Evolutionary conservation across 2,797 vertebrate genomes (phyloP).

Genomic region (Triplophysa bombifrons): DNA sequence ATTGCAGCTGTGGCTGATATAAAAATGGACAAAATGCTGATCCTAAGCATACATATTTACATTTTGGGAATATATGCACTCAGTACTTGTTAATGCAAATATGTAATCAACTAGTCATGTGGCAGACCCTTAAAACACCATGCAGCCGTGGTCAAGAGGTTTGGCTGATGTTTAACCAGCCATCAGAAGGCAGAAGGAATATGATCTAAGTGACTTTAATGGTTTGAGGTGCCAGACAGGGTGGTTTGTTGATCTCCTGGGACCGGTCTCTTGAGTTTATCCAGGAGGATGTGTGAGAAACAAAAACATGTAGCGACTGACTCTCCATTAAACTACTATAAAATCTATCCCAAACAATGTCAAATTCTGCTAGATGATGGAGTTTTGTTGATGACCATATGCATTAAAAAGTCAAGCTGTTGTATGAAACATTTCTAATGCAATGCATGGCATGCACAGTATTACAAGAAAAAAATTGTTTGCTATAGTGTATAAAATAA

Average conservation of each 20-base stretch:
- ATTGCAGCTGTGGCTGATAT: neutral
- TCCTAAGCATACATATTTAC: too few relatives aligned
- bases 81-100: conserved; percentile 1
- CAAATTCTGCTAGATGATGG: neutral
- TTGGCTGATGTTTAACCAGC: neutral
- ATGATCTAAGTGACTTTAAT: neutral
- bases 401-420: too few relatives aligned
- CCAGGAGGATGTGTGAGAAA: neutral
- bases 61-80: too few relatives aligned
- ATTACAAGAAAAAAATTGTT: neutral
- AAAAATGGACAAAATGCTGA: neutral
- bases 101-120: neutral
- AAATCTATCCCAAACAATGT: neutral
- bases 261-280: neutral
- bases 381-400: conserved; percentile 1
- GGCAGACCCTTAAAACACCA: neutral
- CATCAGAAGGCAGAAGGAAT: neutral
- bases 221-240: neutral
- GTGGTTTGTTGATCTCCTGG: neutral
- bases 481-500: neutral
- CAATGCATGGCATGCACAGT: too few relatives aligned
- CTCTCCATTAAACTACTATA: neutral
- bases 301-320: conserved; percentile 11
- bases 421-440: neutral
- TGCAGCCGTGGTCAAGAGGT: neutral